These are phyloP conservation scores for Rhabditophanes sp. DNA, from an alignment of 2,888 invertebrate genomes.

Conservation along the genomic window DNA sequence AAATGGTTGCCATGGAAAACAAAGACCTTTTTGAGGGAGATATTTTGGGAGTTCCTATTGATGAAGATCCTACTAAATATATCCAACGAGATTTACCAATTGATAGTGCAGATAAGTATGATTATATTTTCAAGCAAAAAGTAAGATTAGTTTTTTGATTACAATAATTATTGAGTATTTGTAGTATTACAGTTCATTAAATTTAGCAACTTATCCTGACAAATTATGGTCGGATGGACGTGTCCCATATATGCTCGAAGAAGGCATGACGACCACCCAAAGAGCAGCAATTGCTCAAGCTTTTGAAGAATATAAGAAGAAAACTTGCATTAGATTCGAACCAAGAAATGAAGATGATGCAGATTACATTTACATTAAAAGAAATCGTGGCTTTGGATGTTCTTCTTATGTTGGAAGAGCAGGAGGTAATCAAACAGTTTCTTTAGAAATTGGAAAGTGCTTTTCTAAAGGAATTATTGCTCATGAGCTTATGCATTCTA, in stretches of 20 bases:
- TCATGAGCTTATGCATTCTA: conserved; percentile 60
- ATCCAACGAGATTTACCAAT: conserved; percentile 10
- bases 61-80: conserved; percentile 9
- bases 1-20: conserved; percentile 39
- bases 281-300: conserved; percentile 50
- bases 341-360: conserved; percentile 50
- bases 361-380: conserved; percentile 53
- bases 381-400: conserved; percentile 51
- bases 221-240: conserved; percentile 38
- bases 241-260: conserved; percentile 42
- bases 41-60: conserved; percentile 46
- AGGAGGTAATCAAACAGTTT: conserved; percentile 61
- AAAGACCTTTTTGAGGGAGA: conserved; percentile 52
- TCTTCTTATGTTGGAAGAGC: conserved; percentile 62
- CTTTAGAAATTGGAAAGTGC: conserved; percentile 50
- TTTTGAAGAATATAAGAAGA: conserved; percentile 53
- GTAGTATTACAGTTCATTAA: conserved; percentile 42
- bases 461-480: conserved; percentile 53
- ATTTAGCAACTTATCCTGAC: conserved; percentile 42
- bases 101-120: conserved; percentile 9
- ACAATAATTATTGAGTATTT: conserved; percentile 7
- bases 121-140: conserved; percentile 8
- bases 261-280: conserved; percentile 41
- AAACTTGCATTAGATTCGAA: conserved; percentile 55
- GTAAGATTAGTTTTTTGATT: background rate